These are phyloP conservation scores for Picathartes gymnocephalus DNA, from an alignment of 2,113 vertebrate species.

Conservation along the genomic window DNA sequence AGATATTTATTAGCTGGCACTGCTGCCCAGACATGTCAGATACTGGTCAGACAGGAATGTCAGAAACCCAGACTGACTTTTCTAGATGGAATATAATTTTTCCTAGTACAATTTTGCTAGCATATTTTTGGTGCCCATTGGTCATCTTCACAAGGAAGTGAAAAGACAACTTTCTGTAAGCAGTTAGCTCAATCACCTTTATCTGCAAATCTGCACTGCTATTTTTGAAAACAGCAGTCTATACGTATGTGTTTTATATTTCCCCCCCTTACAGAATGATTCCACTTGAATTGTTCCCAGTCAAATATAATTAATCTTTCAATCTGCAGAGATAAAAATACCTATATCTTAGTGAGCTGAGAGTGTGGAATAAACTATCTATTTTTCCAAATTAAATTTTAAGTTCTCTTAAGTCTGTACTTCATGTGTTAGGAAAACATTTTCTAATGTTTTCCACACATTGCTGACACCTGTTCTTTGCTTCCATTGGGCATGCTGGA, in stretches of 20 bases:
- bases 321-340: not conserved
- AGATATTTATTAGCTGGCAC: not conserved
- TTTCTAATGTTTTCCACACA: conserved; percentile 1
- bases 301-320: not conserved
- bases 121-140: not conserved
- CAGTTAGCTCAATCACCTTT: not conserved
- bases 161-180: not conserved
- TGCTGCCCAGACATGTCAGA: not conserved
- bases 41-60: not conserved
- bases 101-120: not conserved
- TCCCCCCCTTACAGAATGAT: not conserved
- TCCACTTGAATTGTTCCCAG: not conserved
- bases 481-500: not conserved
- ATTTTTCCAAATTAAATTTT: not conserved
- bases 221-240: not conserved
- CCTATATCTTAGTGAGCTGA: not conserved
- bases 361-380: not conserved
- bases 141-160: not conserved
- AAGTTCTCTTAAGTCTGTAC: not conserved
- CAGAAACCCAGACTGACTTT: not conserved
- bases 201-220: not conserved
- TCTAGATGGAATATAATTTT: not conserved
- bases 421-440: not conserved
- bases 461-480: conserved; percentile 49
- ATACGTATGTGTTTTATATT: not conserved